Evolutionary conservation across 2,113 vertebrate species (phyloP).

Genomic region (Catagonus wagneri): DNA sequence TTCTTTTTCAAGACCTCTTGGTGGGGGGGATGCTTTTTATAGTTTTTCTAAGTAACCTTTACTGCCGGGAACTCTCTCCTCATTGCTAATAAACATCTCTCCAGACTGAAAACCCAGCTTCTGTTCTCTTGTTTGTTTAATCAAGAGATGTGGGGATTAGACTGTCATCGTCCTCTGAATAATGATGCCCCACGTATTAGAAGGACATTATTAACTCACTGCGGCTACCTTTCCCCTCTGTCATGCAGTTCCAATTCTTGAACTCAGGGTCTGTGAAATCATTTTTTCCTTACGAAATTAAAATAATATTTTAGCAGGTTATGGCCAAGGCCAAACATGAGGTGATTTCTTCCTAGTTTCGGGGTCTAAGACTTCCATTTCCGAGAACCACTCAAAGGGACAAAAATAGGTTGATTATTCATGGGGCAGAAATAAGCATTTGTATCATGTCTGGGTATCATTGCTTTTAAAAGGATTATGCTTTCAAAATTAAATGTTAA

Average conservation of each 20-base stretch:
- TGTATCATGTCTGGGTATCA: background rate
- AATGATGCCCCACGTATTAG: background rate
- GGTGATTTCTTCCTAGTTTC: background rate
- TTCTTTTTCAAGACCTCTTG: constrained; percentile 19
- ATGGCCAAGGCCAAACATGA: background rate
- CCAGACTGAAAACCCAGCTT: background rate
- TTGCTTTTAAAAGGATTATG: constrained; percentile 20
- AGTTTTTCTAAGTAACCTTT: constrained; percentile 20
- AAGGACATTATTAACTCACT: background rate
- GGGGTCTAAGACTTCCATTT: background rate
- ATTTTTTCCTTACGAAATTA: constrained; percentile 37
- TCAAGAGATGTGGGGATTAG: background rate
- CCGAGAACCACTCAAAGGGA: background rate
- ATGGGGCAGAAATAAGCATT: background rate
- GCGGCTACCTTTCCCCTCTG: background rate
- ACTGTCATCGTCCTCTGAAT: background rate
- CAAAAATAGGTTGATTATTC: background rate
- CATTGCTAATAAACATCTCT: constrained; percentile 18
- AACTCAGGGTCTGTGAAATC: constrained; percentile 11
- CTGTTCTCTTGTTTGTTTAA: constrained; percentile 45
- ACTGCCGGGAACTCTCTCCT: background rate
- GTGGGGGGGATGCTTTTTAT: background rate
- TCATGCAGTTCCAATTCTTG: background rate
- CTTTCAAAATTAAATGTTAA: constrained; percentile 34
- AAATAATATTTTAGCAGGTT: constrained; percentile 6